phyloP scores from a whole-genome alignment of 2,888 invertebrate genomes.

The Drosophila maculinotata region DNA sequence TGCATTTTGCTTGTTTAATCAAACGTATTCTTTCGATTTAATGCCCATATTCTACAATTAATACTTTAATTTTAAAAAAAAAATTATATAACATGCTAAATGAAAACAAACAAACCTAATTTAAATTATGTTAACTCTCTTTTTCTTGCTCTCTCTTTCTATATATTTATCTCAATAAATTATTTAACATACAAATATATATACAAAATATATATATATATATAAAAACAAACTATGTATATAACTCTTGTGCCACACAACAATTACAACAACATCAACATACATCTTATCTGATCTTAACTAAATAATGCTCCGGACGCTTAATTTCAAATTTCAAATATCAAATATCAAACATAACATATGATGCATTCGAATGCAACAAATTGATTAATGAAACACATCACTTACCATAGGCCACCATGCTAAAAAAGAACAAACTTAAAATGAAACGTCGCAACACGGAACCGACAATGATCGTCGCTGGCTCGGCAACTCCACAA shows the following conservation, averaged over 20 bases:
- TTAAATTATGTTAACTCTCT: slow-evolving; percentile 56
- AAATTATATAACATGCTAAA: slow-evolving; percentile 15
- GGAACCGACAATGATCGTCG: slow-evolving; percentile 91
- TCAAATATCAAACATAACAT: slow-evolving; percentile 16
- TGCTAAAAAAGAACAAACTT: slow-evolving; percentile 98
- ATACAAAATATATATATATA: slow-evolving; percentile 16
- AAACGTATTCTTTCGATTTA: slow-evolving; percentile 21
- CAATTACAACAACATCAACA: slow-evolving; percentile 32
- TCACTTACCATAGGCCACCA: slow-evolving; percentile 92
- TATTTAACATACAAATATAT: slow-evolving; percentile 26
- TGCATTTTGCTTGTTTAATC: slow-evolving; percentile 75
- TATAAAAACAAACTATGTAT: slow-evolving; percentile 32
- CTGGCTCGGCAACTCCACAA: slow-evolving; percentile 83
- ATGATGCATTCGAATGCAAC: slow-evolving; percentile 7
- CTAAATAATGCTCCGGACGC: slow-evolving; percentile 79
- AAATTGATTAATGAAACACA: slow-evolving; percentile 74
- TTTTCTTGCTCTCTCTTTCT: slow-evolving; percentile 48
- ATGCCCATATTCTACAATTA: slow-evolving; percentile 21
- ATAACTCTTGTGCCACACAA: slow-evolving; percentile 27
- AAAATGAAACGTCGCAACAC: slow-evolving; percentile 99
- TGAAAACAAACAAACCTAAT: slow-evolving; percentile 26
- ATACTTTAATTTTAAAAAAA: slow-evolving; percentile 26
- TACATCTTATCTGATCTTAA: slow-evolving; percentile 20
- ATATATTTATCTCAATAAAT: slow-evolving; percentile 51
- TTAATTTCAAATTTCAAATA: slow-evolving; percentile 56